Evolutionary conservation across 1,140 invertebrate species (phyloP), one percentile per base, ranked within the genome.

Genomic region (Diuraphis noxia): DNA sequence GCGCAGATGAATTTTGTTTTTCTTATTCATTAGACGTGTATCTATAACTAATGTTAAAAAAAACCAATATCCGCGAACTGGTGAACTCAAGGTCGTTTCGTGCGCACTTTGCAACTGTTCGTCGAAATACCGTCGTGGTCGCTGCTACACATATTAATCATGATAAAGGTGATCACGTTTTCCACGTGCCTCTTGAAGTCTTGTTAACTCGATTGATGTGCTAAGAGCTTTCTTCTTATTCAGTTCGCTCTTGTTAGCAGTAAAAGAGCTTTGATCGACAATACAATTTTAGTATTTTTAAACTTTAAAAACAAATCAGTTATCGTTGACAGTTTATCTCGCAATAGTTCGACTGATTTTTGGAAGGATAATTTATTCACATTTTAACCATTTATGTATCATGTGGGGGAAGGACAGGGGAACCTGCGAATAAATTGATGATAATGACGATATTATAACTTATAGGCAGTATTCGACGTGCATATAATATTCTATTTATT

Each of bases 51-150:
- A 79, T 36, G 23, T 41, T 41, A 30, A 23, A 41, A 84, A 82
- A 41, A 43, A 84, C 41, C 82, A n/a, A 84, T 84, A 43, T 84
- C 13, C n/a, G n/a, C n/a, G n/a, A n/a, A n/a, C n/a, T n/a, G n/a
- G 81, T 40, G 4, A 41, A 82, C 25, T 40, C 81, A 40, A 82
- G 81, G 81, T 30, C 81, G 40, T 40, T 36, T n/a, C 30, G 10
- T n/a, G 56, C 10, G 30, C 13, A n/a, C 30, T 63, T 63, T n/a
- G 56, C 56, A 17, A n/a, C 56, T n/a, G 72, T 36, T 34, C 36
- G 77, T 81, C 36, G 36, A 63, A 63, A 63, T 17, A 36, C 77
- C 34, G 72, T 38, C 34, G 17, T n/a, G 6, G 6, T 19, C 72
- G 19, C 19, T 19, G 72, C n/a, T 36, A 79, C 72, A 36, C 72